Base-by-base conservation (phyloP, 2,797 vertebrate genomes). In the Valencia hispanica region DNA sequence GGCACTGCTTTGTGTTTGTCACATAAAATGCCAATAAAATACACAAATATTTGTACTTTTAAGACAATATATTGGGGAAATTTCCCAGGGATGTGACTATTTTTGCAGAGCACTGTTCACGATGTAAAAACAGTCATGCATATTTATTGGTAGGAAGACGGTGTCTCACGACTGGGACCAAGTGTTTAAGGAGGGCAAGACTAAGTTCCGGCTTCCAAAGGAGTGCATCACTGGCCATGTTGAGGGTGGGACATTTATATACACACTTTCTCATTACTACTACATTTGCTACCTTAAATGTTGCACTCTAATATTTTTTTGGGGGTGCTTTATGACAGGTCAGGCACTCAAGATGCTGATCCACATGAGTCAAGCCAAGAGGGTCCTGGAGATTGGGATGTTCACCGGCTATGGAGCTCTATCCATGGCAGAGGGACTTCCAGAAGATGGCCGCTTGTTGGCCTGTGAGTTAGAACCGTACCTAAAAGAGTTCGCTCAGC, bases 221-320 rank as follows among this genome's bases (percentile, higher is more conserved):
- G 92, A 95, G 74, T 95, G 94, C 85, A 94, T 95, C 84, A 95
- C 94, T 36, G 94, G 94, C 78, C 94, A 92, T 0, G 90, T 94
- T 50, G 95, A 95, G 92, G 94, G 94, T 94, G 51, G 4, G 85
- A 61, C 25, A n/a, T 73, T 66, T 12, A 41, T 17, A 32, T 14
- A 4, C 15, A 0, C 32, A 1, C n/a, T 73, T 39, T n/a, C n/a
- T n/a, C n/a, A 17, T 5, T n/a, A 10, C 3, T 2, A 2, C 53
- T 68, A 11, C 4, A 15, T 75, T 75, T 12, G 20, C 10, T 61
- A 5, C 1, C 65, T 68, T 17, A 59, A 1, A 3, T 15, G 18
- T 50, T 30, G 32, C 45, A 14, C 27, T 12, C 77, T 43, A 15
- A 63, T 9, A 61, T 48, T 0, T 11, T 57, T 27, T 72, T 12